Evolutionary conservation across 1,140 invertebrate genomes (phyloP).

Genomic region (Lepidurus arcticus): DNA sequence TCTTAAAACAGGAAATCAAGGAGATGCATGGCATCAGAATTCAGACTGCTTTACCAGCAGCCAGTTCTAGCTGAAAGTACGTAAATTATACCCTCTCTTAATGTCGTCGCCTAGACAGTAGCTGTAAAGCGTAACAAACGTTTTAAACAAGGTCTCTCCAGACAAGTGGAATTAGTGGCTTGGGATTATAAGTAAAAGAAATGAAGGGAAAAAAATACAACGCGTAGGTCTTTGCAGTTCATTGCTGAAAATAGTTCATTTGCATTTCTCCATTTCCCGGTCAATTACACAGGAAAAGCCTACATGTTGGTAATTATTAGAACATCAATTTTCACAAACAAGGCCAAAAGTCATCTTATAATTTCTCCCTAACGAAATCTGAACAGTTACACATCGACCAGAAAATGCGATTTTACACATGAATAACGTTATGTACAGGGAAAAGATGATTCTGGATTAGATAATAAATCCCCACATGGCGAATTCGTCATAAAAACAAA

Average conservation of each 20-base stretch:
- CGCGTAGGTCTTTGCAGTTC: background rate
- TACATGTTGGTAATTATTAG: background rate
- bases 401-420: conserved; percentile 7
- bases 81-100: background rate
- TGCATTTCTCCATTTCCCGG: background rate
- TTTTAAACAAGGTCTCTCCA: too few relatives aligned
- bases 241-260: conserved; percentile 22
- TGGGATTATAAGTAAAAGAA: too few relatives aligned
- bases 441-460: background rate
- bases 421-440: conserved; percentile 4
- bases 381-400: conserved; percentile 8
- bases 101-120: too few relatives aligned
- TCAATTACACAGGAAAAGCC: background rate
- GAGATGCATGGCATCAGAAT: conserved; percentile 78
- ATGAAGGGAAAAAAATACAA: too few relatives aligned
- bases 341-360: background rate
- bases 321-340: conserved; percentile 11
- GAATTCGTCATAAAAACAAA: too few relatives aligned
- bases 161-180: too few relatives aligned
- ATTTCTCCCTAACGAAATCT: background rate
- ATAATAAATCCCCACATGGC: background rate
- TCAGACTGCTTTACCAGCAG: conserved; percentile 49
- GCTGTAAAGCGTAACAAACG: too few relatives aligned
- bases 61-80: background rate
- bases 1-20: conserved; percentile 70